Percentiles rank a stretch among this genome's conserved stretches.
phyloP scores from a whole-genome alignment of 2,113 vertebrate species.

The Phodopus roborovskii region DNA sequence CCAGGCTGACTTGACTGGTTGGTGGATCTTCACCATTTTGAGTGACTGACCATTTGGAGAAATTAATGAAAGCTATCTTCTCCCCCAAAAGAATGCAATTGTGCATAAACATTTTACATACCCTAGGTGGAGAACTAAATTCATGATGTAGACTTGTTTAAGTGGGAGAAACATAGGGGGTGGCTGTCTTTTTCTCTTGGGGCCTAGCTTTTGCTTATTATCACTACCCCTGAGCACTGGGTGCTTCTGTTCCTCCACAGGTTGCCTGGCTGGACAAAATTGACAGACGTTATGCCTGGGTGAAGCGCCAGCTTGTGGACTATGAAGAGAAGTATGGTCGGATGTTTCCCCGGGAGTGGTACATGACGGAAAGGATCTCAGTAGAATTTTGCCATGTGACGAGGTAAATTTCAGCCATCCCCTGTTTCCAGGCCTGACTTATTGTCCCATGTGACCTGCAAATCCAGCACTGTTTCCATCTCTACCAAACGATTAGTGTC shows the following conservation, averaged over 20 bases:
- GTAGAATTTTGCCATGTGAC: slow-evolving; percentile 98
- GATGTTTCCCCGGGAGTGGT: slow-evolving; percentile 98
- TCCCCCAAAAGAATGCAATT: neutral
- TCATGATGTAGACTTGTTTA: neutral
- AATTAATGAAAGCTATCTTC: slow-evolving; percentile 52
- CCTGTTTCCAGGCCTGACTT: neutral
- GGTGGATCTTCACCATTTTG: slow-evolving; percentile 52
- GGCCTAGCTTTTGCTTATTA: slow-evolving; percentile 23
- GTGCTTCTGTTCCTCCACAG: slow-evolving; percentile 81
- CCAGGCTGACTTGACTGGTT: neutral
- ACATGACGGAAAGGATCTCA: slow-evolving; percentile 97
- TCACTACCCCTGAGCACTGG: neutral
- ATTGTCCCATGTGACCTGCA: neutral
- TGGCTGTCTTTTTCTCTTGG: slow-evolving; percentile 7
- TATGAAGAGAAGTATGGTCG: slow-evolving; percentile 98
- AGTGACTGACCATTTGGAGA: slow-evolving; percentile 35
- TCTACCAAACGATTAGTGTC: neutral
- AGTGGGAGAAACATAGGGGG: neutral
- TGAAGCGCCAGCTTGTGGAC: slow-evolving; percentile 97
- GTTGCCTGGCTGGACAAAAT: slow-evolving; percentile 99
- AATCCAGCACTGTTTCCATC: neutral
- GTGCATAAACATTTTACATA: slow-evolving; percentile 1
- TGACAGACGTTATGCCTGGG: slow-evolving; percentile 96
- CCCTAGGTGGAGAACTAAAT: neutral
- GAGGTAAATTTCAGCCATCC: slow-evolving; percentile 84